phyloP scores from a whole-genome alignment of 1,140 invertebrate genomes.

The Ips nitidus region DNA sequence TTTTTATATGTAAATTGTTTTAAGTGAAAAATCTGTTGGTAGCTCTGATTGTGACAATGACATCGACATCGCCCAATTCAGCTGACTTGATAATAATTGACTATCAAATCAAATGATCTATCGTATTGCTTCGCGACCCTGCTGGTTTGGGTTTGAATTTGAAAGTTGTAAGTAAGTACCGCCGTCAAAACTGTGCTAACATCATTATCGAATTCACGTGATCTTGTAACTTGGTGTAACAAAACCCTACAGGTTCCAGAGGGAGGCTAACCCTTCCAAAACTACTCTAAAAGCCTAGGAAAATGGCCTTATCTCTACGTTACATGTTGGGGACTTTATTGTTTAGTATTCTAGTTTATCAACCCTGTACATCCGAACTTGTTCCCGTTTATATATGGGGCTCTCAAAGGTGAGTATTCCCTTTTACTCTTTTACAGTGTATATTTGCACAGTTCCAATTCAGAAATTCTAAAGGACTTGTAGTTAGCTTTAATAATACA shows the following conservation, averaged over 20 bases:
- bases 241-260: too few relatives aligned
- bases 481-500: too few relatives aligned
- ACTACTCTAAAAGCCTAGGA: too few relatives aligned
- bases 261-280: too few relatives aligned
- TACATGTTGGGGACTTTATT: not conserved
- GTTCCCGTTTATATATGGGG: conserved; percentile 51
- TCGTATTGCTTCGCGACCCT: not conserved
- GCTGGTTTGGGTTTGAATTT: too few relatives aligned
- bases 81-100: conserved; percentile 30
- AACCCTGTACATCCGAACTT: conserved; percentile 41
- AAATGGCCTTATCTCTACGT: too few relatives aligned
- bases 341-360: conserved; percentile 18
- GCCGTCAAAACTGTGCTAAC: too few relatives aligned
- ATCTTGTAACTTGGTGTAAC: conserved; percentile 6
- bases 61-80: conserved; percentile 38
- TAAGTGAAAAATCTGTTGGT: too few relatives aligned
- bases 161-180: too few relatives aligned
- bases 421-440: not conserved
- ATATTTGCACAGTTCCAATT: too few relatives aligned
- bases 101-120: conserved; percentile 37
- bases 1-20: too few relatives aligned
- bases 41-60: not conserved
- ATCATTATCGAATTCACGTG: conserved; percentile 43
- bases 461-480: too few relatives aligned
- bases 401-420: conserved; percentile 45